phyloP scores from a whole-genome alignment of 2,797 vertebrate genomes.

The Manis javanica region DNA sequence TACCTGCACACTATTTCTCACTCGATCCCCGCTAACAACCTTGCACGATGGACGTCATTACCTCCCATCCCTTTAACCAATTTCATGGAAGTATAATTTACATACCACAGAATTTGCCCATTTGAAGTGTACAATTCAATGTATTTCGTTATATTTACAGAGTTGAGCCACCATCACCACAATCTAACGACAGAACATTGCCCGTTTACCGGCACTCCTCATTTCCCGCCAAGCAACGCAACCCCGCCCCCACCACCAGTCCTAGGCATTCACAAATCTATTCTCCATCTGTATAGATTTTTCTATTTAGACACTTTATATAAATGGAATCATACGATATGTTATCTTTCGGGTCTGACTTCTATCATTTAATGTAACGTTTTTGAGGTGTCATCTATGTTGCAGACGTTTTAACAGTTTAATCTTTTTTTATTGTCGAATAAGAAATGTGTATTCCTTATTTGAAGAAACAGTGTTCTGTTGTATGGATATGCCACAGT shows the following conservation, averaged over 20 bases:
- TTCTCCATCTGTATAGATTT: background rate
- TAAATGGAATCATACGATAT: background rate
- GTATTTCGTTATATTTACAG: background rate
- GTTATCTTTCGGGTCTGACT: background rate
- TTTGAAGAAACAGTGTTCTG: background rate
- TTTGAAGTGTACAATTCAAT: background rate
- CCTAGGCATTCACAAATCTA: background rate
- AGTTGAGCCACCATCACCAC: background rate
- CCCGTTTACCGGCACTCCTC: too few relatives aligned
- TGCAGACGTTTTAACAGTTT: background rate
- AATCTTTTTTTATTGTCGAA: background rate
- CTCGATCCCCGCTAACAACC: background rate
- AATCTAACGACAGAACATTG: background rate
- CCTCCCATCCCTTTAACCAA: background rate
- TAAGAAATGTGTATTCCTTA: too few relatives aligned
- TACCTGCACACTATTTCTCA: background rate
- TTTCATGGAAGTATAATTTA: background rate
- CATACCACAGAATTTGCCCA: background rate
- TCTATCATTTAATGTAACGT: background rate
- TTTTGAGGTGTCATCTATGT: background rate
- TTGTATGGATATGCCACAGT: too few relatives aligned
- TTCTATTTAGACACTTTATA: background rate
- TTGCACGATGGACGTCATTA: background rate
- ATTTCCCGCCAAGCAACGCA: rapidly evolving
- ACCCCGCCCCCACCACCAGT: rapidly evolving